Conservation (phyloP, 2,888 invertebrate genomes). For the Lumbricus terrestris region DNA sequence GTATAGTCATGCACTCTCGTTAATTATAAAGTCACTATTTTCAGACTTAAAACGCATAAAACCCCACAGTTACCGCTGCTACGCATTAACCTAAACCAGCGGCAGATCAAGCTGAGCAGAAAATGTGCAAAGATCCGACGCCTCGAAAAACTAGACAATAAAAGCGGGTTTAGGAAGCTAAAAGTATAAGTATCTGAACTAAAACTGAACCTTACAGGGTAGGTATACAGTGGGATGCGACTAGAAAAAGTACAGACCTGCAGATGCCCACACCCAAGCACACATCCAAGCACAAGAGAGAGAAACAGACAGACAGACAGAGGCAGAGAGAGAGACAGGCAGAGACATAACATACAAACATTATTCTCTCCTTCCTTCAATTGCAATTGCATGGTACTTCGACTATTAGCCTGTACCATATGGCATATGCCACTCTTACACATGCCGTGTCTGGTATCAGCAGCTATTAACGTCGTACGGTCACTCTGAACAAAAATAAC, state of each 20-base stretch:
- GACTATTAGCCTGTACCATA: too few relatives aligned
- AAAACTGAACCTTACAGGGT: not conserved
- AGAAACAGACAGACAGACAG: not conserved
- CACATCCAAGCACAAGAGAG: not conserved
- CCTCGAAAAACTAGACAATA: not conserved
- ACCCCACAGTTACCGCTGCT: too few relatives aligned
- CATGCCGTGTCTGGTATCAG: too few relatives aligned
- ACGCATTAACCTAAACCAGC: not conserved
- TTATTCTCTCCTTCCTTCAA: too few relatives aligned
- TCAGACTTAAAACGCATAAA: not conserved
- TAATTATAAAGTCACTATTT: not conserved
- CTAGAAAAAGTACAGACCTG: not conserved
- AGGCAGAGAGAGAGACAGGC: not conserved
- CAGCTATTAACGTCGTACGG: too few relatives aligned
- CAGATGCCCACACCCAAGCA: not conserved
- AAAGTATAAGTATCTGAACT: not conserved
- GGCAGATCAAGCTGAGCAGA: not conserved
- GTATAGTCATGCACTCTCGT: not conserved
- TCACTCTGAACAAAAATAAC: too few relatives aligned
- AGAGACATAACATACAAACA: not conserved
- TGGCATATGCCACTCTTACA: too few relatives aligned
- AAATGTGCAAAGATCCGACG: not conserved
- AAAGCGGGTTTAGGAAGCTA: not conserved
- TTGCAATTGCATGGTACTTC: not conserved
- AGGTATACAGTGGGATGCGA: not conserved